Evolutionary conservation across 2,113 vertebrate genomes (phyloP).

Genomic region (Bostrychus sinensis): DNA sequence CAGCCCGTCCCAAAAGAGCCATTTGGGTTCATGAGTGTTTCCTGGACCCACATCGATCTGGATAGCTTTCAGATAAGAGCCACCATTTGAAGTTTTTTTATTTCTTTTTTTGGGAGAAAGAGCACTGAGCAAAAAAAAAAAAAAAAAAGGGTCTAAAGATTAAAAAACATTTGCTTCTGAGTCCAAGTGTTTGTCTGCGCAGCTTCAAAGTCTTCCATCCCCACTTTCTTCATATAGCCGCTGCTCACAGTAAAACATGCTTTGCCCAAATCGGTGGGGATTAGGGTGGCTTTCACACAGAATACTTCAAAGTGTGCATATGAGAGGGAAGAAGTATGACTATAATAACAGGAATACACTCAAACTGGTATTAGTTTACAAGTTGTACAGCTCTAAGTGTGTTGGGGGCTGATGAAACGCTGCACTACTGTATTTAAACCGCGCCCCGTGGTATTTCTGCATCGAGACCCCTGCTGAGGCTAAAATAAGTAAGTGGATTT

Average conservation of each 20-base stretch:
- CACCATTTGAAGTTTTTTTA: conserved; percentile 33
- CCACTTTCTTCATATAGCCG: conserved; percentile 44
- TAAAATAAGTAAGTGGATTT: background rate
- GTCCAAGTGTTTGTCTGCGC: conserved; percentile 49
- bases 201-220: conserved; percentile 65
- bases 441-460: background rate
- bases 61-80: conserved; percentile 28
- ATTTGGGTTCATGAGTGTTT: conserved; percentile 1
- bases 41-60: conserved; percentile 32
- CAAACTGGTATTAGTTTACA: conserved; percentile 52
- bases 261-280: conserved; percentile 68
- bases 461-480: conserved; percentile 16
- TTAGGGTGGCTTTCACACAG: conserved; percentile 62
- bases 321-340: conserved; percentile 16
- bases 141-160: conserved; percentile 14
- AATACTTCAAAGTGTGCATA: conserved; percentile 66
- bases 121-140: conserved; percentile 11
- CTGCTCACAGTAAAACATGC: conserved; percentile 66
- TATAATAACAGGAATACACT: conserved; percentile 50
- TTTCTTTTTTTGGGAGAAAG: too few species aligned
- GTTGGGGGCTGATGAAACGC: conserved; percentile 49
- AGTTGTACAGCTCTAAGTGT: conserved; percentile 40
- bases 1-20: background rate
- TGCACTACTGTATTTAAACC: background rate
- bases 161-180: conserved; percentile 32